A percentile compares a stretch with the other conserved stretches of the same genome.
These are phyloP conservation scores for Nemurella pictetii DNA, from an alignment of 2,888 invertebrate species.

Conservation along the genomic window DNA sequence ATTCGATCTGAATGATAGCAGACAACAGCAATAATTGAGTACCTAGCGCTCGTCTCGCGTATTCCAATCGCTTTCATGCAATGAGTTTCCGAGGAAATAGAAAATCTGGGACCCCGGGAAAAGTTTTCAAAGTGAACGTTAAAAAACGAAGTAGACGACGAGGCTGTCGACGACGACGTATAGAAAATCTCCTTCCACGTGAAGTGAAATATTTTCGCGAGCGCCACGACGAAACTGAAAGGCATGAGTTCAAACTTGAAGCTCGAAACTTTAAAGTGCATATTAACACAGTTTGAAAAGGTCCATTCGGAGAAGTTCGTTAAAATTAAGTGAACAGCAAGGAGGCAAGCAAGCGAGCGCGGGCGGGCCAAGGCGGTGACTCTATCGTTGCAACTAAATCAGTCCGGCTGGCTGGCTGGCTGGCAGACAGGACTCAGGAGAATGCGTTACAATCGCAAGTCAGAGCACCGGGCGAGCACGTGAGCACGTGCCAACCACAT, in stretches of 20 bases:
- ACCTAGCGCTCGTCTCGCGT: neutral
- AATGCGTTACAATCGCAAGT: neutral
- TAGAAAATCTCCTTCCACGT: neutral
- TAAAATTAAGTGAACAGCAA: no score
- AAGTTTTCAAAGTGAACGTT: neutral
- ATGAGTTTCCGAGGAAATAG: neutral
- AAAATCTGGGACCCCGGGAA: neutral
- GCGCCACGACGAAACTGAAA: neutral
- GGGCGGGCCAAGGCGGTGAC: no score
- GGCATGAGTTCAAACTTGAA: neutral
- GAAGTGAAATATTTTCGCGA: neutral
- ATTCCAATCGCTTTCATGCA: neutral
- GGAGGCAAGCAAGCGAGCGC: no score
- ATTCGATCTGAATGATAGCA: no score
- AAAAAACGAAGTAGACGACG: neutral
- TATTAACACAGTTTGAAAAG: neutral
- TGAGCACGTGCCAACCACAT: neutral
- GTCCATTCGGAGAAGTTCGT: neutral
- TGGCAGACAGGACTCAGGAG: no score
- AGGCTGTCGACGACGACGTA: no score
- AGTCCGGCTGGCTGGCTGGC: no score
- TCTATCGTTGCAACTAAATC: no score
- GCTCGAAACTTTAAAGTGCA: neutral
- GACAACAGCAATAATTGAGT: no score
- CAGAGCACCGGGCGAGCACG: neutral